phyloP scores from a whole-genome alignment of 2,888 invertebrate species.

The Julus scanicus region DNA sequence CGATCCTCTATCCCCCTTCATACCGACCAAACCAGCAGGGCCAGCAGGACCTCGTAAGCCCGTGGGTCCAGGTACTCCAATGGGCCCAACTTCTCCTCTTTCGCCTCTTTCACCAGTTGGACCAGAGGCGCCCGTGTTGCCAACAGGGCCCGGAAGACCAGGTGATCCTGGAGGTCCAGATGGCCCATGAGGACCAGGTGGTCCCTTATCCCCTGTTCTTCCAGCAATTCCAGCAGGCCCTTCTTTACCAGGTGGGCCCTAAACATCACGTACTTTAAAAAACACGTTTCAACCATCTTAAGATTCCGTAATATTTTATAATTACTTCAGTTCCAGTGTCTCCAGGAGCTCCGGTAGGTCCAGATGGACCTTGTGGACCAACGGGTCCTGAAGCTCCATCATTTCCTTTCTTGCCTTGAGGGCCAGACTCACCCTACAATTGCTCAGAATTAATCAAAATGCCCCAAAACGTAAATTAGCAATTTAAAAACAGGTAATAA shows the following conservation, averaged over 20 bases:
- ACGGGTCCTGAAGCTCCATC: constrained; percentile 78
- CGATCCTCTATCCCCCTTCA: constrained; percentile 73
- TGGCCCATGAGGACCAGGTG: constrained; percentile 74
- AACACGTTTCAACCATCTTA: not conserved
- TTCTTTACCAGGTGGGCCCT: constrained; percentile 59
- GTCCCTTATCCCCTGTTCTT: constrained; percentile 81
- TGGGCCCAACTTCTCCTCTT: constrained; percentile 78
- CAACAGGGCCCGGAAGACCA: constrained; percentile 79
- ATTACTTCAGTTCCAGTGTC: constrained; percentile 63
- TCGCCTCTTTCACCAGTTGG: constrained; percentile 78
- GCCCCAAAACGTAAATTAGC: not conserved
- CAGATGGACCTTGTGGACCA: constrained; percentile 76
- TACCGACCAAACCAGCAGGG: constrained; percentile 78
- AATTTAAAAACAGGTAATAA: not conserved
- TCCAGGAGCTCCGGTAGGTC: constrained; percentile 75
- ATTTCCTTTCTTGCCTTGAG: constrained; percentile 77
- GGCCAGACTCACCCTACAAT: constrained; percentile 76
- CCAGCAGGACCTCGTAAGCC: constrained; percentile 84
- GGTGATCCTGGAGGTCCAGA: constrained; percentile 76
- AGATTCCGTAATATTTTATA: not conserved
- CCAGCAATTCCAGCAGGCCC: constrained; percentile 76
- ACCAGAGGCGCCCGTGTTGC: constrained; percentile 75
- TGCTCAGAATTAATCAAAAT: not conserved
- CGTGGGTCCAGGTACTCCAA: constrained; percentile 79
- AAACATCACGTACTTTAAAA: constrained; percentile 41